Percentiles rank a stretch among this genome's conserved stretches.
Conservation (phyloP, 2,888 invertebrate genomes). For the Noctua fimbriata region DNA sequence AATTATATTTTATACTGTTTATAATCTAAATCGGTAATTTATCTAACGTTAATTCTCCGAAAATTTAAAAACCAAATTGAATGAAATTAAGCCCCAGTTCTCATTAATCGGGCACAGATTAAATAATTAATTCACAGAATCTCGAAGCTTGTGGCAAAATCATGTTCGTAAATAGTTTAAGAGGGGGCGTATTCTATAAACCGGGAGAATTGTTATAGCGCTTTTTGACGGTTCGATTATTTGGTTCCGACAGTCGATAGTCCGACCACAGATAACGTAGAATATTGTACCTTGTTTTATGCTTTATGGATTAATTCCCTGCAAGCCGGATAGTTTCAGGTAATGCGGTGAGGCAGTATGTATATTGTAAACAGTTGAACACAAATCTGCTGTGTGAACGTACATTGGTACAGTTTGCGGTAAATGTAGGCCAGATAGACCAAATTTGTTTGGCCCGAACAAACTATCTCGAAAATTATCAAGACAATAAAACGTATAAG, state of each 20-base stretch:
- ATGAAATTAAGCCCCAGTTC: conserved; percentile 22
- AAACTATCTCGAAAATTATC: conserved; percentile 56
- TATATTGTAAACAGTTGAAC: conserved; percentile 13
- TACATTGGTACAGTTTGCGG: conserved; percentile 14
- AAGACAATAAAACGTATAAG: conserved; percentile 60
- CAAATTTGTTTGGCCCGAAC: conserved; percentile 42
- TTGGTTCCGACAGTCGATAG: conserved; percentile 42
- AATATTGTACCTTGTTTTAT: conserved; percentile 41
- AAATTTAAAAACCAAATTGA: conserved; percentile 21
- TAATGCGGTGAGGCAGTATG: conserved; percentile 16
- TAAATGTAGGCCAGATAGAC: conserved; percentile 44
- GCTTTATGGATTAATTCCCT: conserved; percentile 43
- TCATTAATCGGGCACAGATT: conserved; percentile 37
- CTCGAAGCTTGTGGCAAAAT: conserved; percentile 40
- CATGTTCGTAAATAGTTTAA: conserved; percentile 49
- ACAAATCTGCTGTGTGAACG: background rate
- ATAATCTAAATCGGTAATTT: background rate
- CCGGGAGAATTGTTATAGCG: conserved; percentile 30
- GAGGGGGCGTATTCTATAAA: conserved; percentile 54
- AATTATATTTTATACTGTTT: background rate
- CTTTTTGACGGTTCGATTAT: conserved; percentile 58
- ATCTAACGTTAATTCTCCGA: background rate
- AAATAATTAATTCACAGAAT: conserved; percentile 44
- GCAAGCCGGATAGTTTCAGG: conserved; percentile 39
- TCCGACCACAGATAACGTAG: conserved; percentile 38